Conservation (phyloP, 2,113 vertebrate species). For the Phylloscopus whistleri region DNA sequence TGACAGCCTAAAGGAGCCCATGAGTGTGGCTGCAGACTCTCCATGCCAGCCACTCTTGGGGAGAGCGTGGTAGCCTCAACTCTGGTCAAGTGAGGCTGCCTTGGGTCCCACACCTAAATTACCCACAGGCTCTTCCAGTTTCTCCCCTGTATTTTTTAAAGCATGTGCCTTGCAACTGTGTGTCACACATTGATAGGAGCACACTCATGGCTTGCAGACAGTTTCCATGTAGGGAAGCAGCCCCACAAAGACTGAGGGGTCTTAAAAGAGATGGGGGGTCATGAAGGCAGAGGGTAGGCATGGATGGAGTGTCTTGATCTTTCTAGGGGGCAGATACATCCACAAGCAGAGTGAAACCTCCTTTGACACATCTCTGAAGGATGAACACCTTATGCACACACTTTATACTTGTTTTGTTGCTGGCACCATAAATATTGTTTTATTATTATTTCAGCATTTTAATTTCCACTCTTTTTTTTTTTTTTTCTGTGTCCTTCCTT, state of each 20-base stretch:
- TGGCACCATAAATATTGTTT: neutral
- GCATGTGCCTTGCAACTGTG: neutral
- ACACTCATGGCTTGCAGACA: neutral
- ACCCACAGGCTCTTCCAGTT: neutral
- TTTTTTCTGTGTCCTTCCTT: neutral
- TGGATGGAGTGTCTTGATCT: neutral
- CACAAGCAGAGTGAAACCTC: neutral
- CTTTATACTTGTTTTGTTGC: neutral
- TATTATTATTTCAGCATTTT: neutral
- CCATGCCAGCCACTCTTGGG: fast-evolving
- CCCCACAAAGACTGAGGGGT: neutral
- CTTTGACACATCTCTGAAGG: neutral
- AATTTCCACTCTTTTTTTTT: neutral
- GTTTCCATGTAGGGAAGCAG: neutral
- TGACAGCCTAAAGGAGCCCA: neutral
- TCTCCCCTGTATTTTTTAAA: neutral
- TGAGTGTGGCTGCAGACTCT: neutral
- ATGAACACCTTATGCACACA: fast-evolving
- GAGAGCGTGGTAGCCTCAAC: neutral
- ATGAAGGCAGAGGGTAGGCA: neutral
- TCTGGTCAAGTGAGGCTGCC: neutral
- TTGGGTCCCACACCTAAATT: neutral
- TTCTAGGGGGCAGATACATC: neutral
- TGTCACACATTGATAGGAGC: neutral
- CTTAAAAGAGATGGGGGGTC: neutral